Conservation (phyloP, 2,888 invertebrate species). For the Drosophila parthenogenetica region DNA sequence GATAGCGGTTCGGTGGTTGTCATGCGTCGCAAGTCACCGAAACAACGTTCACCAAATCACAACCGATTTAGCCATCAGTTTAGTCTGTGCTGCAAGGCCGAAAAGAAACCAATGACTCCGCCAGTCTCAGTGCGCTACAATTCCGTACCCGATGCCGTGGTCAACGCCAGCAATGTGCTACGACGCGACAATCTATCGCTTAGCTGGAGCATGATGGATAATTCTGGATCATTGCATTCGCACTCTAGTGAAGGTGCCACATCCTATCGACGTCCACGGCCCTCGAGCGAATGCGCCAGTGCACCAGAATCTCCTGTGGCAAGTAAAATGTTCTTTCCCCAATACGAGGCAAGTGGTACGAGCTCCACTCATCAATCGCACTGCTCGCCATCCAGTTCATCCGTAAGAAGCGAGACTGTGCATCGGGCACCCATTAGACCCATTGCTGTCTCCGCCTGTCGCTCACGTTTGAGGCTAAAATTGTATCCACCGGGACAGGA, state of each 20-base stretch:
- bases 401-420: slow-evolving; percentile 76
- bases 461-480: slow-evolving; percentile 84
- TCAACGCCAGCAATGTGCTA: slow-evolving; percentile 45
- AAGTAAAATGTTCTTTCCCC: slow-evolving; percentile 74
- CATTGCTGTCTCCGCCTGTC: slow-evolving; percentile 84
- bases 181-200: slow-evolving; percentile 80
- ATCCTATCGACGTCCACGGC: slow-evolving; percentile 59
- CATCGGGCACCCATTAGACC: slow-evolving; percentile 80
- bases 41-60: slow-evolving; percentile 82
- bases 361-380: slow-evolving; percentile 59
- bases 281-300: slow-evolving; percentile 82
- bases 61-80: slow-evolving; percentile 85
- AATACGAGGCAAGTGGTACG: slow-evolving; percentile 47
- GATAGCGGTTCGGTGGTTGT: slow-evolving; percentile 77
- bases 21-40: slow-evolving; percentile 75
- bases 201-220: slow-evolving; percentile 78
- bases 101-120: slow-evolving; percentile 83
- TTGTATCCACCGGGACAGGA: slow-evolving; percentile 84
- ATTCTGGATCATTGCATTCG: slow-evolving; percentile 73
- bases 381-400: slow-evolving; percentile 82
- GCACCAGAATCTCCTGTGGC: slow-evolving; percentile 84
- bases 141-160: slow-evolving; percentile 79
- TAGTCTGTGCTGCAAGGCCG: slow-evolving; percentile 84
- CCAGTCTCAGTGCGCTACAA: slow-evolving; percentile 84
- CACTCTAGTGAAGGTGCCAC: slow-evolving; percentile 73